These are phyloP conservation scores for Pachycephus smyrnensis DNA, from an alignment of 2,888 invertebrate species.

Conservation along the genomic window DNA sequence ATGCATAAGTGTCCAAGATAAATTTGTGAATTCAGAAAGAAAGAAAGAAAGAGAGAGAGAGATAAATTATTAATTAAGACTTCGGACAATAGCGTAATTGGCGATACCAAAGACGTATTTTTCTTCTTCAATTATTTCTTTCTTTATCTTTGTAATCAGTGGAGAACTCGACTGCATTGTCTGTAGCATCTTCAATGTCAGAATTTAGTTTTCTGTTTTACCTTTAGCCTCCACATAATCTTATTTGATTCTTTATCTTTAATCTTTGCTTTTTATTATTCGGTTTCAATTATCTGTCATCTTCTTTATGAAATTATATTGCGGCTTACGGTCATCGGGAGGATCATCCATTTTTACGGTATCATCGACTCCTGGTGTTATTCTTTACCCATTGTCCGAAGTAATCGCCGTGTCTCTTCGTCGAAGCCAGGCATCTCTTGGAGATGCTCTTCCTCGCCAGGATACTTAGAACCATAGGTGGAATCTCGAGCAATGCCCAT, in stretches of 20 bases:
- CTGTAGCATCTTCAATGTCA: neutral
- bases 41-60: neutral
- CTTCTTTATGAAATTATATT: neutral
- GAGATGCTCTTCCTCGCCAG: neutral
- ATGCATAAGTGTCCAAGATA: neutral
- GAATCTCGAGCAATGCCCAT: neutral
- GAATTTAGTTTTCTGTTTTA: neutral
- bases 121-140: neutral
- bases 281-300: neutral
- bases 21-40: neutral
- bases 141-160: neutral
- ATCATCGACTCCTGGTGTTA: neutral
- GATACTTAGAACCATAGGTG: neutral
- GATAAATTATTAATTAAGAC: neutral
- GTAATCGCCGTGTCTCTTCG: neutral
- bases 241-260: neutral
- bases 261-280: neutral
- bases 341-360: neutral
- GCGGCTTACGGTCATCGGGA: neutral
- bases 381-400: neutral
- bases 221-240: neutral
- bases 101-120: neutral
- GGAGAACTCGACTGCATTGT: neutral
- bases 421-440: neutral
- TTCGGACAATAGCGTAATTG: neutral